Percentiles rank a stretch among this genome's conserved stretches.
Evolutionary conservation across 2,113 vertebrate species (phyloP).

Genomic region (Rhynchomys soricoides): DNA sequence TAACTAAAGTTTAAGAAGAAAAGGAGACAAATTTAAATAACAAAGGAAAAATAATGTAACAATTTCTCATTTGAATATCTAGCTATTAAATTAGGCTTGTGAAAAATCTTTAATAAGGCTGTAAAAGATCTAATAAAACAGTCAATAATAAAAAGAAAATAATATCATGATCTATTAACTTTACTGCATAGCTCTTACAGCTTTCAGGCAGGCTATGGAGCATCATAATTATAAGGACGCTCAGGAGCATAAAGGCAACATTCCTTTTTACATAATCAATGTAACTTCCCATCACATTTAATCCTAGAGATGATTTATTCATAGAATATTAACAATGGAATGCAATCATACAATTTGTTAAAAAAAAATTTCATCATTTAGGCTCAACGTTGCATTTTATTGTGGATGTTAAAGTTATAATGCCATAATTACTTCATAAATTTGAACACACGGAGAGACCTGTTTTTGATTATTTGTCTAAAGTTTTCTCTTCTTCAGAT

Average conservation of each 20-base stretch:
- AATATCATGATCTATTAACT: constrained; percentile 66
- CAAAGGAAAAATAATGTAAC: background rate
- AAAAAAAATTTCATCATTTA: constrained; percentile 23
- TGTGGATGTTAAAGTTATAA: constrained; percentile 40
- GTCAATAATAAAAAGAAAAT: constrained; percentile 57
- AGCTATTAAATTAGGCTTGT: background rate
- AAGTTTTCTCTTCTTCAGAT: background rate
- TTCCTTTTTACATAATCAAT: constrained; percentile 63
- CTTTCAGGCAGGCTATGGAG: background rate
- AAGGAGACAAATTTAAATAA: background rate
- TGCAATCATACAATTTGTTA: constrained; percentile 5
- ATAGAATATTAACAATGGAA: constrained; percentile 7
- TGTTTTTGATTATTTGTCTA: background rate
- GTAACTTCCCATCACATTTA: constrained; percentile 22
- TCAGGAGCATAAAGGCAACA: background rate
- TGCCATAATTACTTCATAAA: background rate
- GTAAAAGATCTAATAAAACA: constrained; percentile 43
- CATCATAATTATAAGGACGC: constrained; percentile 28
- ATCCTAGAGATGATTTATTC: constrained; percentile 18
- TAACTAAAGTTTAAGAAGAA: background rate
- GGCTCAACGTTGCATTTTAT: constrained; percentile 1
- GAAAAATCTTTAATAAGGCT: constrained; percentile 16
- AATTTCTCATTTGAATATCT: constrained; percentile 41
- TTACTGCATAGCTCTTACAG: constrained; percentile 33
- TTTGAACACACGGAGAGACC: background rate